Percentiles rank a stretch among this genome's conserved stretches.
Conservation (phyloP, 2,113 vertebrate species). For the Alces alces region DNA sequence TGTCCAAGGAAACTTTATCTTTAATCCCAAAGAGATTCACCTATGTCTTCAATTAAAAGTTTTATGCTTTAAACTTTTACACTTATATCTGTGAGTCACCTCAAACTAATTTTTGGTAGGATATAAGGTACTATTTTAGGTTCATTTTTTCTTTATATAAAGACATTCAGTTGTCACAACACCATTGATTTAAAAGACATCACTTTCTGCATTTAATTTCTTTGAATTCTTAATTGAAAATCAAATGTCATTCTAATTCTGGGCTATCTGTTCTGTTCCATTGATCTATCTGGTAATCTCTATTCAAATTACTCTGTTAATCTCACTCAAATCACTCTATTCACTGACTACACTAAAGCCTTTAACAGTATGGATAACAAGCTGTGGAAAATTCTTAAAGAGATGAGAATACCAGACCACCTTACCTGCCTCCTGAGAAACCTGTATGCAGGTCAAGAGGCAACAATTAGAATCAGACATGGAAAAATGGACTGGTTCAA, state of each 20-base stretch:
- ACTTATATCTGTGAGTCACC: not conserved
- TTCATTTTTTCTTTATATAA: not conserved
- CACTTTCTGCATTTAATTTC: not conserved
- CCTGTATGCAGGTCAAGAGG: not conserved
- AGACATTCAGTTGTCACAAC: not conserved
- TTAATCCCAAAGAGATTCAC: not conserved
- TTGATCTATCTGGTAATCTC: not conserved
- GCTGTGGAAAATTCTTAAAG: not conserved
- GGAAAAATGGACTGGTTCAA: not conserved
- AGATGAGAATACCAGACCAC: not conserved
- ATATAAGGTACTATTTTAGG: not conserved
- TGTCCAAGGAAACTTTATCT: not conserved
- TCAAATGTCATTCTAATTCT: not conserved
- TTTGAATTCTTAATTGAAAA: not conserved
- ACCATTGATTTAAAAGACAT: not conserved
- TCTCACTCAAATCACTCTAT: not conserved
- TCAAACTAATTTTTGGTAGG: not conserved
- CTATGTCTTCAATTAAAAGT: not conserved
- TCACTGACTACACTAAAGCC: not conserved
- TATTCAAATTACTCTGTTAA: not conserved
- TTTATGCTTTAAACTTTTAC: not conserved
- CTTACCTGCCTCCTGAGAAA: not conserved
- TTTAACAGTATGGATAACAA: not conserved
- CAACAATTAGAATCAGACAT: not conserved
- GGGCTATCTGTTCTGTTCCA: not conserved